Evolutionary conservation across 1,140 invertebrate species (phyloP).

Genomic region (Drosophila pachea): DNA sequence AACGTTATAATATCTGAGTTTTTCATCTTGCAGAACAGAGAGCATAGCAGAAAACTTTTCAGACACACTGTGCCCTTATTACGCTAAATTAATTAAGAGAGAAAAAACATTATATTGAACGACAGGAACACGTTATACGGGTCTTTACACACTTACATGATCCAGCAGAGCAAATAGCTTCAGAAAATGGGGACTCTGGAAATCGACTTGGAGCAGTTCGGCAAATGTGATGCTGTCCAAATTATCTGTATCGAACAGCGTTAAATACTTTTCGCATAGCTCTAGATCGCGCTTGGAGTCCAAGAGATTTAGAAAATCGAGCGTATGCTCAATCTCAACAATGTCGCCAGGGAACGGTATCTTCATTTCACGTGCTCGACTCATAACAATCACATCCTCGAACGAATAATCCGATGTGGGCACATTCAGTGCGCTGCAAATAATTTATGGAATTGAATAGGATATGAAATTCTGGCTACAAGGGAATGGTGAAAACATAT

Average conservation of each 20-base stretch:
- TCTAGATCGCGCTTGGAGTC: constrained; percentile 54
- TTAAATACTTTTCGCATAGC: constrained; percentile 50
- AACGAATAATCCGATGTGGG: constrained; percentile 95
- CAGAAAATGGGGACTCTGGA: constrained; percentile 56
- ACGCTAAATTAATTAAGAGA: constrained; percentile 34
- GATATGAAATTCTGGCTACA: too few species aligned
- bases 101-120: background rate
- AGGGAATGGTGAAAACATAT: too few species aligned
- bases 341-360: constrained; percentile 86
- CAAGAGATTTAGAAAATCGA: constrained; percentile 81
- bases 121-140: background rate
- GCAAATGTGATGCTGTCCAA: constrained; percentile 68
- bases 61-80: constrained; percentile 59
- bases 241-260: constrained; percentile 52
- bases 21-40: constrained; percentile 67
- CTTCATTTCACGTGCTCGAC: constrained; percentile 88
- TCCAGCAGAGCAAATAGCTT: constrained; percentile 69
- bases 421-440: constrained; percentile 86
- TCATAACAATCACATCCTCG: constrained; percentile 93
- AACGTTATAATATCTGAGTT: constrained; percentile 67
- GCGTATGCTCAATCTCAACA: constrained; percentile 88
- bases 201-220: constrained; percentile 63
- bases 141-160: constrained; percentile 48
- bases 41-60: constrained; percentile 72
- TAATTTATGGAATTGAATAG: background rate